Evolutionary conservation across 2,113 vertebrate genomes (phyloP).

Genomic region (Ptilonorhynchus violaceus): DNA sequence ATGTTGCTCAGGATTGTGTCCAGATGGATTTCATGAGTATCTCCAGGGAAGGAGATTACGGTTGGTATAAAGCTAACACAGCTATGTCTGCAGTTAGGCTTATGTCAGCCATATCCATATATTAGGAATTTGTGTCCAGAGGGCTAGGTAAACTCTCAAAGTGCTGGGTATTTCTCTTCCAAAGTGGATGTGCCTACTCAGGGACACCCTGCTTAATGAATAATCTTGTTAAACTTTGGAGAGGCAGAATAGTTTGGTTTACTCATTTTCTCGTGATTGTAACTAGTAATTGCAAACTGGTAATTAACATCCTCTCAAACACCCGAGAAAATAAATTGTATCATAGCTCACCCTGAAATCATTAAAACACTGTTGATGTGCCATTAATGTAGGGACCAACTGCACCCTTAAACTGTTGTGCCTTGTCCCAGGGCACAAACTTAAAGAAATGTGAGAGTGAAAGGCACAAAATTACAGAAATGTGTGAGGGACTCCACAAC

Average conservation of each 20-base stretch:
- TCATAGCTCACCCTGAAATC: background rate
- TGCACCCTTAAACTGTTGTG: background rate
- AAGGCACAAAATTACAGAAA: background rate
- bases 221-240: background rate
- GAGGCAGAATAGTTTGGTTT: background rate
- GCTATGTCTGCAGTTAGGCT: background rate
- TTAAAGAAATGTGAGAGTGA: background rate
- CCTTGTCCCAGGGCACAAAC: background rate
- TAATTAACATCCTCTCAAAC: background rate
- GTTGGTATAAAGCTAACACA: background rate
- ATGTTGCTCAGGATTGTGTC: background rate
- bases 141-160: background rate
- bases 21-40: background rate
- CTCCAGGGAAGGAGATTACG: background rate
- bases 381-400: background rate
- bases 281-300: background rate
- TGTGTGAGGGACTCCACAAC: background rate
- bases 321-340: background rate
- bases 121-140: background rate
- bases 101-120: background rate
- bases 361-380: accelerated
- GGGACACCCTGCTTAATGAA: background rate
- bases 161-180: background rate
- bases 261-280: background rate
- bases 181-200: background rate